These are phyloP conservation scores for Luffia ferchaultella DNA, from an alignment of 2,888 invertebrate species.

Conservation along the genomic window DNA sequence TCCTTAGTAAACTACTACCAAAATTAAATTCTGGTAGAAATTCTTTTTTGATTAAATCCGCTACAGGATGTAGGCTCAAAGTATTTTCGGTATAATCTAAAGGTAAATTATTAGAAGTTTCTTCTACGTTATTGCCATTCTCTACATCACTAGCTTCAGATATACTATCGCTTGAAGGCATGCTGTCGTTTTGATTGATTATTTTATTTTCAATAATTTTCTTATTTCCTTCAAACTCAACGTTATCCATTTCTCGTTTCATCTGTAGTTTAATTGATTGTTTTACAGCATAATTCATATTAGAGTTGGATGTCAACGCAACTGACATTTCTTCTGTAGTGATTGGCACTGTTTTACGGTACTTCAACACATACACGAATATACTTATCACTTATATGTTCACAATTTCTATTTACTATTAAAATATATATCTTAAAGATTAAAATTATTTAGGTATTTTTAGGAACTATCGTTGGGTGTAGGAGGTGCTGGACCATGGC, in stretches of 20 bases:
- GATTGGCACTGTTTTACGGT: conserved; percentile 19
- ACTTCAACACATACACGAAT: conserved; percentile 17
- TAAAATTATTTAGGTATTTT: conserved; percentile 57
- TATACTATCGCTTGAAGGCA: conserved; percentile 45
- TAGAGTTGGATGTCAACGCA: conserved; percentile 43
- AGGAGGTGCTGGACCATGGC: conserved; percentile 53
- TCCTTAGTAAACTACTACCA: conserved; percentile 43
- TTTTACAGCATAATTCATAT: conserved; percentile 27
- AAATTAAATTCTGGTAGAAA: conserved; percentile 55
- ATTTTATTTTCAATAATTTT: conserved; percentile 32
- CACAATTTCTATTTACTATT: background rate
- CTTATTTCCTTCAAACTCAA: conserved; percentile 12
- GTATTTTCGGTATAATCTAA: conserved; percentile 51
- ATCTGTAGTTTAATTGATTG: conserved; percentile 49
- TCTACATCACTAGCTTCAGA: conserved; percentile 54
- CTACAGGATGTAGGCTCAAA: conserved; percentile 45
- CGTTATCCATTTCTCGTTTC: conserved; percentile 52
- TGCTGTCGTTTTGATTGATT: conserved; percentile 37
- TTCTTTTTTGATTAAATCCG: conserved; percentile 59
- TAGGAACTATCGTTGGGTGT: conserved; percentile 67
- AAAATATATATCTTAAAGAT: conserved; percentile 29
- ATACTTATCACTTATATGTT: conserved; percentile 24
- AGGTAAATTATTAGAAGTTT: conserved; percentile 32
- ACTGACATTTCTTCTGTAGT: conserved; percentile 36
- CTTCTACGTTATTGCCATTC: conserved; percentile 30